phyloP scores from a whole-genome alignment of 2,888 invertebrate genomes.

The Crematogaster levior region DNA sequence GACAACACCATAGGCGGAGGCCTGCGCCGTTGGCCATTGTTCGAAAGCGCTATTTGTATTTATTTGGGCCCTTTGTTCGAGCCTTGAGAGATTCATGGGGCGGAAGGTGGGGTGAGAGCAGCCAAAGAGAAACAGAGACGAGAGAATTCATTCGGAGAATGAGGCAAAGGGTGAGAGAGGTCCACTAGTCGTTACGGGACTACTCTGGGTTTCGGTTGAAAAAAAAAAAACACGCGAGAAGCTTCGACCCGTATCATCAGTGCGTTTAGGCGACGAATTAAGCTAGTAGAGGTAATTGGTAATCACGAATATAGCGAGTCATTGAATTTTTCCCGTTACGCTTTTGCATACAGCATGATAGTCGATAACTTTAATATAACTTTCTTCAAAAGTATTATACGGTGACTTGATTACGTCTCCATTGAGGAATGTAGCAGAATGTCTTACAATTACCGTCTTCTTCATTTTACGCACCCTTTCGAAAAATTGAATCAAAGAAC shows the following conservation, averaged over 20 bases:
- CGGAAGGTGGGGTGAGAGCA: constrained; percentile 73
- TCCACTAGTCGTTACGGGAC: constrained; percentile 77
- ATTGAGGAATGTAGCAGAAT: background rate
- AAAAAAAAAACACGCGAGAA: constrained; percentile 51
- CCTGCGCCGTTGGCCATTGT: constrained; percentile 78
- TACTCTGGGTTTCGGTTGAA: constrained; percentile 73
- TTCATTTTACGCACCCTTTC: background rate
- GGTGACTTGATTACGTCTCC: background rate
- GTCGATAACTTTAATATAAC: background rate
- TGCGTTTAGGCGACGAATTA: background rate
- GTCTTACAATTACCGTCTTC: background rate
- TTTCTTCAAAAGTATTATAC: too few relatives aligned
- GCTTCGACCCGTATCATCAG: background rate
- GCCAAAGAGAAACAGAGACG: constrained; percentile 52
- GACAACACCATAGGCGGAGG: constrained; percentile 79
- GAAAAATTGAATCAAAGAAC: background rate
- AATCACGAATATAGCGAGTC: background rate
- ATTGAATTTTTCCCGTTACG: background rate
- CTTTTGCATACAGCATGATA: background rate
- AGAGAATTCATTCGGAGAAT: constrained; percentile 72
- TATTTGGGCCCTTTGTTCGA: constrained; percentile 81
- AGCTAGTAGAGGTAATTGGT: background rate
- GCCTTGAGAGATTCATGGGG: constrained; percentile 64
- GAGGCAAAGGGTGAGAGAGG: constrained; percentile 73
- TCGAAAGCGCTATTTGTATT: constrained; percentile 83